Conservation (phyloP, 1,140 invertebrate genomes). For the Drosophila eugracilis region DNA sequence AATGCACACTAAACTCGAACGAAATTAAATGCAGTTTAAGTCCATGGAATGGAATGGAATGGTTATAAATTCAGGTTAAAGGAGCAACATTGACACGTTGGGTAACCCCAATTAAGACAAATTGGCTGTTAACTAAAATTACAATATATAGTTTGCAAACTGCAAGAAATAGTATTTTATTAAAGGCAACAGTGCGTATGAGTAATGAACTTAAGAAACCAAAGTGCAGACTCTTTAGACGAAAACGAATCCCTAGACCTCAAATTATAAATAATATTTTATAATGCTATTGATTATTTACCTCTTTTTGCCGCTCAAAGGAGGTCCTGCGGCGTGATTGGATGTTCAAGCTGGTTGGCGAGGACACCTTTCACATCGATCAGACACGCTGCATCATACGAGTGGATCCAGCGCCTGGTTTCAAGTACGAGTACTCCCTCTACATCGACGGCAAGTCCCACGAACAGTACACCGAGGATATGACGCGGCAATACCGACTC, state of each 20-base stretch:
- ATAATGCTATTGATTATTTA: too few relatives aligned
- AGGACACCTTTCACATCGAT: conserved; percentile 86
- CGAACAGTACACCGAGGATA: conserved; percentile 91
- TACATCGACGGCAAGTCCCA: conserved; percentile 91
- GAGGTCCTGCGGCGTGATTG: conserved; percentile 92
- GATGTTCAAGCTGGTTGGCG: conserved; percentile 95
- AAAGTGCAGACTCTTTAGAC: neutral
- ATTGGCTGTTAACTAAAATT: too few relatives aligned
- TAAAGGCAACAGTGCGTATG: neutral
- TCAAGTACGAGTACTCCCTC: conserved; percentile 92
- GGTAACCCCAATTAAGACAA: too few relatives aligned
- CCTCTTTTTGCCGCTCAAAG: conserved; percentile 82
- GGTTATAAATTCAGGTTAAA: too few relatives aligned
- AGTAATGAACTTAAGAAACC: neutral
- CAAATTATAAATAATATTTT: too few relatives aligned
- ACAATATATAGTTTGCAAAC: too few relatives aligned
- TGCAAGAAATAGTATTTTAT: neutral
- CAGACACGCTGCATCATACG: conserved; percentile 84
- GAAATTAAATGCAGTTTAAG: neutral
- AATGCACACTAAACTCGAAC: neutral
- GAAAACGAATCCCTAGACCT: too few relatives aligned
- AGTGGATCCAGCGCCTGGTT: conserved; percentile 91
- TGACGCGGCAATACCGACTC: conserved; percentile 88
- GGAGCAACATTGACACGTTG: too few relatives aligned
- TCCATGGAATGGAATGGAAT: too few relatives aligned